A percentile compares a stretch with the other conserved stretches of the same genome.
Evolutionary conservation across 2,888 invertebrate genomes (phyloP).

Genomic region (Athrips mouffetella): DNA sequence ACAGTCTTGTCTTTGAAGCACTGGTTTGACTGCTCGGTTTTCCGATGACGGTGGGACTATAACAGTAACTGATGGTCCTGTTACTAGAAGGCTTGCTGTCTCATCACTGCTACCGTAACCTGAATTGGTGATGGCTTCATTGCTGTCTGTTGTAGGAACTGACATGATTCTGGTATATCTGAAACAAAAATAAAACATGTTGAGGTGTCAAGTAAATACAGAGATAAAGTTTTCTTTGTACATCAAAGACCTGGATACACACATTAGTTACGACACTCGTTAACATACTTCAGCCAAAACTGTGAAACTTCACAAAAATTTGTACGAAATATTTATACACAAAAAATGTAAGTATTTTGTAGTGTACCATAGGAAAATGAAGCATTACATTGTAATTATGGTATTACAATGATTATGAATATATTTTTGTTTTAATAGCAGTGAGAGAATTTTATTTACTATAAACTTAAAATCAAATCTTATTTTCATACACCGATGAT

Average conservation of each 20-base stretch:
- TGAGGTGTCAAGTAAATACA: too few species aligned
- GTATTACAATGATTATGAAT: too few species aligned
- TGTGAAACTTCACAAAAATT: too few species aligned
- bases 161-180: conserved; percentile 59
- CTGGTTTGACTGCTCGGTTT: conserved; percentile 82
- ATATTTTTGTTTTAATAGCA: too few species aligned
- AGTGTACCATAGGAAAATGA: not conserved
- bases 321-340: too few species aligned
- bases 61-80: conserved; percentile 78
- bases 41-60: conserved; percentile 60
- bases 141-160: conserved; percentile 72
- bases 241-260: too few species aligned
- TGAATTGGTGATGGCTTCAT: conserved; percentile 79
- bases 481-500: not conserved
- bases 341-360: not conserved
- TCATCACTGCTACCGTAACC: conserved; percentile 88
- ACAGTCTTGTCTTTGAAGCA: conserved; percentile 91
- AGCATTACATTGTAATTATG: too few species aligned
- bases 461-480: not conserved
- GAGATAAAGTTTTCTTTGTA: too few species aligned
- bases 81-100: conserved; percentile 87
- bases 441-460: not conserved
- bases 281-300: too few species aligned
- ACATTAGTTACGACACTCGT: too few species aligned
- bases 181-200: conserved; percentile 45